phyloP scores from a whole-genome alignment of 2,888 invertebrate genomes.

The Lumbricus terrestris region DNA sequence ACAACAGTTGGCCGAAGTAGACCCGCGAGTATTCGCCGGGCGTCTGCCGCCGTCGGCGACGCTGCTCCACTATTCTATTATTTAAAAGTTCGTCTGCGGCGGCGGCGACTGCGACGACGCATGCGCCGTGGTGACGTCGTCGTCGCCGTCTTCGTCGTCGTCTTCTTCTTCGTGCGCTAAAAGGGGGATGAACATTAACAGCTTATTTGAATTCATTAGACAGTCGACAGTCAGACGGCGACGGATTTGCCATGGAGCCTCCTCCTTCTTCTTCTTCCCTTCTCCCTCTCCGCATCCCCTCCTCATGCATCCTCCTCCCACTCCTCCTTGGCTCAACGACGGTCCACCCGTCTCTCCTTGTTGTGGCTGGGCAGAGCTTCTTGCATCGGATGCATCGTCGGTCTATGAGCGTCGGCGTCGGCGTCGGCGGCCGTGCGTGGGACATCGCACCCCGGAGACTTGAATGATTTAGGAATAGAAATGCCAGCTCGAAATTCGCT shows the following conservation, averaged over 20 bases:
- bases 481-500: background rate
- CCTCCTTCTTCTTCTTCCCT: background rate
- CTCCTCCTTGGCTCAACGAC: background rate
- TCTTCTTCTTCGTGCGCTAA: too few relatives aligned
- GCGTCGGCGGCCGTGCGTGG: too few relatives aligned
- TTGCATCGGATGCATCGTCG: background rate
- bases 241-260: background rate
- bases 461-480: slow-evolving; percentile 16
- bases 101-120: too few relatives aligned
- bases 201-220: slow-evolving; percentile 19
- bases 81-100: background rate
- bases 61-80: background rate
- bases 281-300: background rate
- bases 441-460: background rate
- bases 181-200: slow-evolving; percentile 18
- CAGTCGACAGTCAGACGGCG: background rate
- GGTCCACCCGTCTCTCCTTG: background rate
- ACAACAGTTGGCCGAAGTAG: slow-evolving; percentile 18
- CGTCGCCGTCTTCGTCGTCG: too few relatives aligned
- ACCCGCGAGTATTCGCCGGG: background rate
- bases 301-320: background rate
- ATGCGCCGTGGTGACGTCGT: background rate
- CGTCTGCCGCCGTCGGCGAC: background rate
- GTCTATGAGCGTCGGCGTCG: background rate
- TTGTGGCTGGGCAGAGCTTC: background rate